phyloP scores from a whole-genome alignment of 2,797 vertebrate genomes.

The Crenuchus spilurus region DNA sequence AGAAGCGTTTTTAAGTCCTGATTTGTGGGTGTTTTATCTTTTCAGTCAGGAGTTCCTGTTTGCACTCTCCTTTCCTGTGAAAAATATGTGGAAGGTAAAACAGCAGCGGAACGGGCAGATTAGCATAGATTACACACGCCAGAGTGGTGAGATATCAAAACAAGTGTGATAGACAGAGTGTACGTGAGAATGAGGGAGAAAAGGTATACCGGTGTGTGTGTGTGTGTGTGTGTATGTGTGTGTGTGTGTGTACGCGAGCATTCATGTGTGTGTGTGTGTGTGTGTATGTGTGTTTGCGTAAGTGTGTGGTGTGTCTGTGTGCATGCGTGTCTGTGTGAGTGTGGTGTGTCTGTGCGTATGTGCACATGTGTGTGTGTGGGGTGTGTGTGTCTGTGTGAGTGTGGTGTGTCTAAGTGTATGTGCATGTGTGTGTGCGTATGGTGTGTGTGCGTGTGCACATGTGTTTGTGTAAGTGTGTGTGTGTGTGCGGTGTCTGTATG shows the following conservation, averaged over 20 bases:
- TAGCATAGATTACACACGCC: slow-evolving; percentile 71
- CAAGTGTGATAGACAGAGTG: slow-evolving; percentile 43
- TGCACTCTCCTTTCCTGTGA: slow-evolving; percentile 75
- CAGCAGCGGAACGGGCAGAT: slow-evolving; percentile 76
- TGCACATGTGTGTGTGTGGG: slow-evolving; percentile 26
- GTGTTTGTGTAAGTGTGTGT: slow-evolving; percentile 20
- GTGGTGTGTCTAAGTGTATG: too few species aligned
- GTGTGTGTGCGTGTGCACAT: slow-evolving; percentile 5
- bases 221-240: slow-evolving; percentile 10
- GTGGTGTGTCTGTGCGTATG: not conserved
- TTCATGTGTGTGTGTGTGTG: slow-evolving; percentile 21
- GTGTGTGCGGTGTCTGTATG: too few species aligned
- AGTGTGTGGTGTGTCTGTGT: too few species aligned
- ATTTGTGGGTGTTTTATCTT: slow-evolving; percentile 72
- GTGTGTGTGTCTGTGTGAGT: slow-evolving; percentile 4
- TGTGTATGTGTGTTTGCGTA: slow-evolving; percentile 8
- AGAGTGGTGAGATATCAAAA: slow-evolving; percentile 64
- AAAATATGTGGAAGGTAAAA: slow-evolving; percentile 68
- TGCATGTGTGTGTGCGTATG: slow-evolving; percentile 22
- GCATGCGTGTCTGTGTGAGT: slow-evolving; percentile 10
- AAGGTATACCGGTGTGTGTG: slow-evolving; percentile 16
- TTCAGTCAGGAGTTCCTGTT: slow-evolving; percentile 78
- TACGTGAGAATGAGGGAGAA: slow-evolving; percentile 27
- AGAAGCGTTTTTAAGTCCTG: slow-evolving; percentile 67
- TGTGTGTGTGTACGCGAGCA: too few species aligned